phyloP scores from a whole-genome alignment of 2,888 invertebrate genomes.

The Achlya flavicornis region DNA sequence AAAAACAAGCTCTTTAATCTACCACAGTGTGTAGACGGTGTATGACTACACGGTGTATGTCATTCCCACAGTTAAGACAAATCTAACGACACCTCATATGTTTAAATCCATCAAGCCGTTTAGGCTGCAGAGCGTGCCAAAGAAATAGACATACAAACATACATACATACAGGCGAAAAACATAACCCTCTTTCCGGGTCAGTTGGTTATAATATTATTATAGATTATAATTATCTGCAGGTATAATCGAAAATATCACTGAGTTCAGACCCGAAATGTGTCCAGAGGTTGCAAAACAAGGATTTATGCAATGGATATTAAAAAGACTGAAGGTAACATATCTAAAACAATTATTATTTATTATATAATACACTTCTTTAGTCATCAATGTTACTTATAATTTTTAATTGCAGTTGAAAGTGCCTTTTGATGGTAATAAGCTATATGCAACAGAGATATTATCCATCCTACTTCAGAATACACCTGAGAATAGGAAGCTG shows the following conservation, averaged over 20 bases:
- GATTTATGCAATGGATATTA: conserved; percentile 95
- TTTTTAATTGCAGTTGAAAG: conserved; percentile 83
- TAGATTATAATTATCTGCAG: conserved; percentile 62
- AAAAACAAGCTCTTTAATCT: too few relatives aligned
- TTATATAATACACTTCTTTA: too few relatives aligned
- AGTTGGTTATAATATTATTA: too few relatives aligned
- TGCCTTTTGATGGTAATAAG: conserved; percentile 97
- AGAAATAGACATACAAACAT: too few relatives aligned
- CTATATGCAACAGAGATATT: conserved; percentile 98
- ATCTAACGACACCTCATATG: too few relatives aligned
- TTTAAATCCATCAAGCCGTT: too few relatives aligned
- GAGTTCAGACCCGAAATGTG: conserved; percentile 95
- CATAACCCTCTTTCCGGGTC: too few relatives aligned
- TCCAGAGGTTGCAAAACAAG: conserved; percentile 94
- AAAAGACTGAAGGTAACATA: conserved; percentile 89
- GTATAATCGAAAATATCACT: conserved; percentile 96
- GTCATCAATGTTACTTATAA: neutral
- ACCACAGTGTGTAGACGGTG: too few relatives aligned
- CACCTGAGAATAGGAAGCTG: conserved; percentile 90
- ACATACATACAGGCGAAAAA: too few relatives aligned
- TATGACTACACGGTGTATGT: too few relatives aligned
- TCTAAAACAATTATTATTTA: neutral
- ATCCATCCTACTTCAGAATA: conserved; percentile 96
- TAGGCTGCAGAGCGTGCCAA: too few relatives aligned
- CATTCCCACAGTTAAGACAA: too few relatives aligned